Base-by-base conservation (phyloP, 2,113 vertebrate genomes). In the Zosterops lateralis region DNA sequence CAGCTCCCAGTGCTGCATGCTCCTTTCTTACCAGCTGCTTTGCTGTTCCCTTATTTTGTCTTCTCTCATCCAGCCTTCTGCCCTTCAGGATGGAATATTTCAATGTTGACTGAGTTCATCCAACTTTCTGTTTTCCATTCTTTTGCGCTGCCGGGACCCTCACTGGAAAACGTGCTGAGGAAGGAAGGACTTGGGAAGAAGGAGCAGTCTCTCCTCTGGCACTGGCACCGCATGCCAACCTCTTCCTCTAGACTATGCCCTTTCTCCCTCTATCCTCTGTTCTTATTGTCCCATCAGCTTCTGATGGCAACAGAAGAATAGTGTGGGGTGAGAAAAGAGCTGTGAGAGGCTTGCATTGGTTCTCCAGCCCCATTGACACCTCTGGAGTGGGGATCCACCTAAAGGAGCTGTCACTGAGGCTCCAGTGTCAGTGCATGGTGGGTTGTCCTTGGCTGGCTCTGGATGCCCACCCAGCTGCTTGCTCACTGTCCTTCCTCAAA, bases 61-160 rank as follows among this genome's bases (percentile, higher is more conserved):
- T 67, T 50, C n/a, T 71, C 31, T 65, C 50, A 84, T n/a, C 8
- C 48, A 31, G 19, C 9, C 34, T 77, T 44, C 24, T 44, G 70
- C 22, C 34, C 14, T 67, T 67, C 32, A 45, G 70, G 51, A 54
- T 0, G 2, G 81, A 62, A 56, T 7, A 62, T 2, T 20, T 75
- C 38, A 58, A 0, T 19, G 10, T 7, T 40, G 32, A 26, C 1
- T 20, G 62, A 79, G 40, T 17, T 67, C 57, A 67, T 57, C 6
- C 70, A 56, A 3, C n/a, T n/a, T 67, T 50, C 21, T 62, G 4
- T 54, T 62, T 32, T 20, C 14, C 14, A 2, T 29, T 62, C 44
- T 34, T 15, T 51, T 0, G 0, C 1, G 0, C n/a, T 36, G 21
- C 13, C 0, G 3, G 28, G 47, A 57, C 38, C 32, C 17, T 61